Percentiles rank a stretch among this genome's conserved stretches.
Conservation (phyloP, 2,113 vertebrate genomes). For the Monopterus albus region DNA sequence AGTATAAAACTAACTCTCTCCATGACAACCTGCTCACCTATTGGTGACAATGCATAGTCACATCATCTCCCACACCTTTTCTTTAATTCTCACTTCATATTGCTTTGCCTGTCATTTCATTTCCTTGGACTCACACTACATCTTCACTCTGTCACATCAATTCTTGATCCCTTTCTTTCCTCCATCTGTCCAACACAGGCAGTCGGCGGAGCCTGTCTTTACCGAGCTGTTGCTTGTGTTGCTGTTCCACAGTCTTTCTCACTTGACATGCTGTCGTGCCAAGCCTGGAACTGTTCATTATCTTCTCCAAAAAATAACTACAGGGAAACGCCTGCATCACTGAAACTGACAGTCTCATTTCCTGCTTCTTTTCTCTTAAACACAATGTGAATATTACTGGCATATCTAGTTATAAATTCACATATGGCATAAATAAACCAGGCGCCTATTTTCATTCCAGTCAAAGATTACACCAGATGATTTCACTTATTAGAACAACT, state of each 20-base stretch:
- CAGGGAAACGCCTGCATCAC: slow-evolving; percentile 70
- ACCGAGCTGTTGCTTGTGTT: slow-evolving; percentile 70
- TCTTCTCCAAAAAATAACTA: slow-evolving; percentile 68
- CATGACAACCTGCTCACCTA: slow-evolving; percentile 29
- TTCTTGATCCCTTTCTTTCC: slow-evolving; percentile 51
- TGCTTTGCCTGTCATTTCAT: slow-evolving; percentile 42
- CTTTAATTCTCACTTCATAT: slow-evolving; percentile 52
- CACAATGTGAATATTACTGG: slow-evolving; percentile 72
- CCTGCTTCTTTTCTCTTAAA: slow-evolving; percentile 71
- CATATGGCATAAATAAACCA: slow-evolving; percentile 39
- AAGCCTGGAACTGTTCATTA: slow-evolving; percentile 74
- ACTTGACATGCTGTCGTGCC: slow-evolving; percentile 71
- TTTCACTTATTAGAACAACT: slow-evolving; percentile 58
- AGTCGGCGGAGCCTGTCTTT: slow-evolving; percentile 64
- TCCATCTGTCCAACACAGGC: slow-evolving; percentile 75
- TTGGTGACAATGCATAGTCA: slow-evolving; percentile 6
- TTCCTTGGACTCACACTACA: slow-evolving; percentile 50
- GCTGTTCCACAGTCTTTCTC: slow-evolving; percentile 54
- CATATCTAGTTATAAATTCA: slow-evolving; percentile 68
- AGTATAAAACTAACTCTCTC: slow-evolving; percentile 1
- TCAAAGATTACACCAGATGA: slow-evolving; percentile 57
- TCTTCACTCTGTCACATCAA: slow-evolving; percentile 68
- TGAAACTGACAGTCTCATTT: slow-evolving; percentile 78
- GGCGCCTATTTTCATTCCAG: slow-evolving; percentile 51
- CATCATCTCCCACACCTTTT: slow-evolving; percentile 39